phyloP scores from a whole-genome alignment of 2,888 invertebrate genomes.

The Tenthredo distinguenda region DNA sequence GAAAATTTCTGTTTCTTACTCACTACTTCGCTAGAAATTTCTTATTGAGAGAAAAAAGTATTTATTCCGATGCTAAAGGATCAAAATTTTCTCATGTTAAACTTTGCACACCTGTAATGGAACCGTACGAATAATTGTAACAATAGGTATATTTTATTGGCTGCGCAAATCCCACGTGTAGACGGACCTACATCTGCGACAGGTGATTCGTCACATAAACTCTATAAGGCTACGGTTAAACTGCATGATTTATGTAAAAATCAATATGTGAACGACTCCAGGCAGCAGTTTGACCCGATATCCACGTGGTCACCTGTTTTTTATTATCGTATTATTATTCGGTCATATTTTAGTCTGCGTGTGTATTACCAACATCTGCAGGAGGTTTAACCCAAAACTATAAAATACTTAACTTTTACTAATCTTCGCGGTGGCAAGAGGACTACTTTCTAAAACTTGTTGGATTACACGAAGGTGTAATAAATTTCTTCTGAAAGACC shows the following conservation, averaged over 20 bases:
- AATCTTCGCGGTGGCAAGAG: not conserved
- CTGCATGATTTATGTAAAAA: constrained; percentile 66
- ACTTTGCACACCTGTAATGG: not conserved
- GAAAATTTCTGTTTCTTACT: not conserved
- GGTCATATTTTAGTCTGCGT: not conserved
- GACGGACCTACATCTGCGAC: constrained; percentile 15
- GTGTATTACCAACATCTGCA: not conserved
- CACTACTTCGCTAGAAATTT: not conserved
- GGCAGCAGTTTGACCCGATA: constrained; percentile 54
- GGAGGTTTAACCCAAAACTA: not conserved
- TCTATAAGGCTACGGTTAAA: constrained; percentile 1
- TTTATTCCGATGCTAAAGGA: too few species aligned
- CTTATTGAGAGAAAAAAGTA: not conserved
- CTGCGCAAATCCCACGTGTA: not conserved
- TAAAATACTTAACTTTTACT: not conserved
- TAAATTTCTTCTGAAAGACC: not conserved
- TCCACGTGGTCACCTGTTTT: constrained; percentile 48
- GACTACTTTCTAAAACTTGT: constrained; percentile 12
- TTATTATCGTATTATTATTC: not conserved
- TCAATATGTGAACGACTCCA: constrained; percentile 68
- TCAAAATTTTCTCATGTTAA: not conserved
- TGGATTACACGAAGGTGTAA: constrained; percentile 6
- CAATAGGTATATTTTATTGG: not conserved
- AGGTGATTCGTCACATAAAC: constrained; percentile 38
- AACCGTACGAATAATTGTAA: not conserved